Evolutionary conservation across 2,888 invertebrate genomes (phyloP).

Genomic region (Drosophila gaucha): DNA sequence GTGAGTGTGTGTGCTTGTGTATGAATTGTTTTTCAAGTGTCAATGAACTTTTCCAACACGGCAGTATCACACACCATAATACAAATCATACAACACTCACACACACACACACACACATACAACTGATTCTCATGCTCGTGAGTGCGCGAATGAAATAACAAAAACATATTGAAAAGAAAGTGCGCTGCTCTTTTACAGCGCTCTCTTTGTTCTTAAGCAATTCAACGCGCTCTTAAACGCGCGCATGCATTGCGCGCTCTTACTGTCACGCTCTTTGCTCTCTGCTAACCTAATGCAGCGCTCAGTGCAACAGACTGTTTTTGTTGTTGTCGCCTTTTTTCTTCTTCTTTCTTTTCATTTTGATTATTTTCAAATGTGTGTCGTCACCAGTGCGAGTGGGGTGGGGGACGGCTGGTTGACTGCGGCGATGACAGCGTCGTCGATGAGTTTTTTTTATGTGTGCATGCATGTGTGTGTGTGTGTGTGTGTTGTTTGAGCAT

Average conservation of each 20-base stretch:
- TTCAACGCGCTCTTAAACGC: constrained; percentile 17
- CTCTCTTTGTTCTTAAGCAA: constrained; percentile 44
- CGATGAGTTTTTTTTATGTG: constrained; percentile 1
- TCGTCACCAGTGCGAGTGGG: constrained; percentile 59
- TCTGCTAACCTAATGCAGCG: constrained; percentile 11
- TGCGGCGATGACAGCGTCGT: constrained; percentile 17
- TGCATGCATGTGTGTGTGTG: background rate
- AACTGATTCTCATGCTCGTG: constrained; percentile 47
- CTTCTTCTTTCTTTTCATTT: constrained; percentile 12
- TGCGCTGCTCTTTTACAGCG: constrained; percentile 27
- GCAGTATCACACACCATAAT: constrained; percentile 71
- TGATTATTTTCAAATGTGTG: constrained; percentile 68
- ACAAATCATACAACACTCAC: constrained; percentile 56
- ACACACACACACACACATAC: constrained; percentile 37
- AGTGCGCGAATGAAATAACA: constrained; percentile 60
- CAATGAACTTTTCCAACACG: constrained; percentile 84
- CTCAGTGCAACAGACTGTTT: constrained; percentile 55
- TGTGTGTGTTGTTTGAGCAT: constrained; percentile 21
- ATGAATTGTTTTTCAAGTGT: constrained; percentile 83
- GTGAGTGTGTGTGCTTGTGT: constrained; percentile 45
- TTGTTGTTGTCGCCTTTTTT: constrained; percentile 4
- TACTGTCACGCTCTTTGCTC: constrained; percentile 19
- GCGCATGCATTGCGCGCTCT: constrained; percentile 19
- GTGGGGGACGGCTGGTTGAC: background rate
- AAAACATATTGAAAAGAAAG: constrained; percentile 75